These are phyloP conservation scores for Betta splendens DNA, from an alignment of 2,797 vertebrate genomes.

Conservation along the genomic window DNA sequence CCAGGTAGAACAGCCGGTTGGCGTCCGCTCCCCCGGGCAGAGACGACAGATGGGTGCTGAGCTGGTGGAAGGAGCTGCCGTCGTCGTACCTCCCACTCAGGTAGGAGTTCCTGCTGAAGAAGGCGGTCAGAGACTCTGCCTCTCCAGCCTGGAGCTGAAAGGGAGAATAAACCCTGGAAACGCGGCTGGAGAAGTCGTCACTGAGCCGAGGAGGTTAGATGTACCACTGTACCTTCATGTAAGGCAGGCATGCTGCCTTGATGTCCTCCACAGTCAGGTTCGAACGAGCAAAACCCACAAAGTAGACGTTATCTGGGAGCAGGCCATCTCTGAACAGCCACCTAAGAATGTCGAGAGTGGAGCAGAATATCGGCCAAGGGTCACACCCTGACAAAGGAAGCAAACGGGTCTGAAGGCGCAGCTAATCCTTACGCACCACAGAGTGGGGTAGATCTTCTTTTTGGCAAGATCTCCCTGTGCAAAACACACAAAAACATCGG, in stretches of 20 bases:
- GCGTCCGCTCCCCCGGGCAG: conserved; percentile 80
- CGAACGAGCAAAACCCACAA: conserved; percentile 90
- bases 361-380: conserved; percentile 18
- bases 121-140: conserved; percentile 74
- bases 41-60: conserved; percentile 76
- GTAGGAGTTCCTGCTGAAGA: conserved; percentile 86
- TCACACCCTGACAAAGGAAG: conserved; percentile 28
- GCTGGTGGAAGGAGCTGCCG: conserved; percentile 73
- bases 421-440: conserved; percentile 79
- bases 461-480: conserved; percentile 87
- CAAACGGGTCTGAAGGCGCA: conserved; percentile 8
- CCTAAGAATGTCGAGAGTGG: conserved; percentile 70
- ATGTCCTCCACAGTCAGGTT: conserved; percentile 85
- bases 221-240: conserved; percentile 88
- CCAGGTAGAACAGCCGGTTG: conserved; percentile 91
- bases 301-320: conserved; percentile 85
- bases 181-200: neutral
- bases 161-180: conserved; percentile 5
- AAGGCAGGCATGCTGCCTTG: conserved; percentile 81
- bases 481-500: conserved; percentile 14
- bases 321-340: conserved; percentile 91
- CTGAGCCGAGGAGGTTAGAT: neutral
- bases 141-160: conserved; percentile 80
- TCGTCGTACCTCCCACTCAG: conserved; percentile 83
- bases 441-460: conserved; percentile 90